These are phyloP conservation scores for Micrasema minimum DNA, from an alignment of 1,140 invertebrate genomes.

Conservation along the genomic window DNA sequence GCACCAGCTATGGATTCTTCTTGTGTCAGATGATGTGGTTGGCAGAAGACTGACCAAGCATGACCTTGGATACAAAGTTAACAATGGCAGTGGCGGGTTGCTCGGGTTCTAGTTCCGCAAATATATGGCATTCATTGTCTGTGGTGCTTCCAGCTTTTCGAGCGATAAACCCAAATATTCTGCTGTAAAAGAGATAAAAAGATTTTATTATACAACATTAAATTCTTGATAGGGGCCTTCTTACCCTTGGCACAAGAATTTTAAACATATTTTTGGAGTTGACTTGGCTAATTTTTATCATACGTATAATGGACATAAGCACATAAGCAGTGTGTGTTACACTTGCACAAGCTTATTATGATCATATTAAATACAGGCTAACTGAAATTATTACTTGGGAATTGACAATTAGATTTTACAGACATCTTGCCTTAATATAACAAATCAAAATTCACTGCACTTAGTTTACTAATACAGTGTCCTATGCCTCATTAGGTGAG, in stretches of 20 bases:
- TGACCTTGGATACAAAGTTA: conserved; percentile 94
- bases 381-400: too few species aligned
- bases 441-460: too few species aligned
- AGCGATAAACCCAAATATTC: conserved; percentile 94
- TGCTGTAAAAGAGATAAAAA: conserved; percentile 66
- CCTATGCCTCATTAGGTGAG: too few species aligned
- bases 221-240: background rate
- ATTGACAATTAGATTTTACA: too few species aligned
- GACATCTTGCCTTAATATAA: too few species aligned
- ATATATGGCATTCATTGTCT: conserved; percentile 96
- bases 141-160: conserved; percentile 78
- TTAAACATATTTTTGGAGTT: background rate
- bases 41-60: conserved; percentile 61
- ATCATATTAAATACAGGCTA: too few species aligned
- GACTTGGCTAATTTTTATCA: background rate
- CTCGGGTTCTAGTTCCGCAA: conserved; percentile 93
- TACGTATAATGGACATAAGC: too few species aligned
- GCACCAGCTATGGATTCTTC: conserved; percentile 26
- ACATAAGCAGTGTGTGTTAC: too few species aligned
- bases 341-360: too few species aligned
- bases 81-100: conserved; percentile 96
- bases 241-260: background rate
- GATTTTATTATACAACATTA: conserved; percentile 1
- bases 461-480: too few species aligned
- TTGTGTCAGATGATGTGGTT: conserved; percentile 48